Evolutionary conservation across 2,888 invertebrate species (phyloP).

Genomic region (Drosophila macrospina): DNA sequence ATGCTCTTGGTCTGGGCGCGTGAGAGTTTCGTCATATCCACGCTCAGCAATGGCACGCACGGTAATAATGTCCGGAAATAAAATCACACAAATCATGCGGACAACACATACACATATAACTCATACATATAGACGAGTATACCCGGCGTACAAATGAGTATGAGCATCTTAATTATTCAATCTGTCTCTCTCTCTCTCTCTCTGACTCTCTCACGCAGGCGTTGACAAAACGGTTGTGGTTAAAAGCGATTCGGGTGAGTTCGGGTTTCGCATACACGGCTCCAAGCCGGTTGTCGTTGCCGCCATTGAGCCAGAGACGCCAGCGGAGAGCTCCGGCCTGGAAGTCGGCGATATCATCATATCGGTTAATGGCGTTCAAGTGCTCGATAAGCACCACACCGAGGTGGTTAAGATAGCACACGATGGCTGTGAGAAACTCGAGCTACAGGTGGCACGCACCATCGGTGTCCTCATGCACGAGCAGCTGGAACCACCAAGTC

Average conservation of each 20-base stretch:
- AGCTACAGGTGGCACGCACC: slow-evolving; percentile 95
- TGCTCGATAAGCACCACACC: slow-evolving; percentile 96
- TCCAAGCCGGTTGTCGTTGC: slow-evolving; percentile 98
- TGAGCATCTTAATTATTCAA: not conserved
- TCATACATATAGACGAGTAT: not conserved
- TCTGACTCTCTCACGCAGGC: slow-evolving; percentile 87
- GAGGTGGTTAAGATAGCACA: slow-evolving; percentile 97
- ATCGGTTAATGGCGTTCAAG: slow-evolving; percentile 95
- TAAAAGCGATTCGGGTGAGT: slow-evolving; percentile 93
- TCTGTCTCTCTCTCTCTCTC: slow-evolving; percentile 1
- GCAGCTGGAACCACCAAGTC: slow-evolving; percentile 88
- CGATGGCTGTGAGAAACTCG: slow-evolving; percentile 93
- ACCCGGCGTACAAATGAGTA: not conserved
- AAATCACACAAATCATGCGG: slow-evolving; percentile 80
- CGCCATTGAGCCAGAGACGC: slow-evolving; percentile 96
- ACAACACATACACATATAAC: not conserved
- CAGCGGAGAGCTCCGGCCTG: slow-evolving; percentile 95
- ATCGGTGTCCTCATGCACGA: slow-evolving; percentile 91
- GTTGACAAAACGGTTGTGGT: slow-evolving; percentile 95
- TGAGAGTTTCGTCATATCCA: slow-evolving; percentile 90
- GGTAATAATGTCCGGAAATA: slow-evolving; percentile 86
- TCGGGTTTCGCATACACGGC: slow-evolving; percentile 97
- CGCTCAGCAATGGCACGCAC: slow-evolving; percentile 87
- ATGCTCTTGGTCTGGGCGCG: slow-evolving; percentile 94
- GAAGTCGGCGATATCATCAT: slow-evolving; percentile 98